Evolutionary conservation across 2,113 vertebrate genomes (phyloP).

Genomic region (Hydrochoerus hydrochaeris): DNA sequence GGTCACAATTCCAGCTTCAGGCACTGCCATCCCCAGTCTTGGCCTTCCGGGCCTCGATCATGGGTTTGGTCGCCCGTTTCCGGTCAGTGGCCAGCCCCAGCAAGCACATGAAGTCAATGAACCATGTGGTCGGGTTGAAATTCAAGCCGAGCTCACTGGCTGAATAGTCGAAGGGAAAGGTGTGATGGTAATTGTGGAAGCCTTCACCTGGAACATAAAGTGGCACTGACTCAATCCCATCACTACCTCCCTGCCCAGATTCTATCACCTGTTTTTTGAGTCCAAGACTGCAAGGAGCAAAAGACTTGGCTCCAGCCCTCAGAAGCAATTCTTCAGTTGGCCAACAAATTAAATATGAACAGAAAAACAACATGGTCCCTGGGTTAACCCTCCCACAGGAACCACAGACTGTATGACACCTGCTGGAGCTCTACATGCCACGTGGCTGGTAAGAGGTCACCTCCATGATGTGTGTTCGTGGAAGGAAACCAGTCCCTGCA

Average conservation of each 20-base stretch:
- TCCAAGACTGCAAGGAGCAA: neutral
- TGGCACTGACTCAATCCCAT: neutral
- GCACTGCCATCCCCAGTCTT: constrained; percentile 89
- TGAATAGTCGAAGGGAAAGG: constrained; percentile 91
- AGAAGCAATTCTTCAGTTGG: neutral
- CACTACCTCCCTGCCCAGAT: neutral
- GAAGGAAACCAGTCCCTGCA: neutral
- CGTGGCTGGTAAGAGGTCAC: neutral
- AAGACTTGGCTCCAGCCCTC: neutral
- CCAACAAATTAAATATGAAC: neutral
- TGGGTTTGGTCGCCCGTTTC: constrained; percentile 84
- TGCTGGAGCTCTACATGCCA: neutral
- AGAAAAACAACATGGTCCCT: neutral
- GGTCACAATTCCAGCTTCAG: constrained; percentile 56
- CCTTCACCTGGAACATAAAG: constrained; percentile 88
- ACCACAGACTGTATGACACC: neutral
- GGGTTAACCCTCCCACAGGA: neutral
- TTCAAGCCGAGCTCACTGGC: constrained; percentile 90
- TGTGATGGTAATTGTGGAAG: constrained; percentile 89
- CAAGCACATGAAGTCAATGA: constrained; percentile 92
- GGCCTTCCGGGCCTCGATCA: constrained; percentile 88
- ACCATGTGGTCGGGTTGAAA: constrained; percentile 91
- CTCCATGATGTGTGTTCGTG: neutral
- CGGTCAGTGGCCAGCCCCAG: constrained; percentile 88
- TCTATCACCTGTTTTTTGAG: neutral